Evolutionary conservation across 2,113 vertebrate genomes (phyloP), one percentile per base, ranked within the genome.

Genomic region (Dromiciops gliroides): DNA sequence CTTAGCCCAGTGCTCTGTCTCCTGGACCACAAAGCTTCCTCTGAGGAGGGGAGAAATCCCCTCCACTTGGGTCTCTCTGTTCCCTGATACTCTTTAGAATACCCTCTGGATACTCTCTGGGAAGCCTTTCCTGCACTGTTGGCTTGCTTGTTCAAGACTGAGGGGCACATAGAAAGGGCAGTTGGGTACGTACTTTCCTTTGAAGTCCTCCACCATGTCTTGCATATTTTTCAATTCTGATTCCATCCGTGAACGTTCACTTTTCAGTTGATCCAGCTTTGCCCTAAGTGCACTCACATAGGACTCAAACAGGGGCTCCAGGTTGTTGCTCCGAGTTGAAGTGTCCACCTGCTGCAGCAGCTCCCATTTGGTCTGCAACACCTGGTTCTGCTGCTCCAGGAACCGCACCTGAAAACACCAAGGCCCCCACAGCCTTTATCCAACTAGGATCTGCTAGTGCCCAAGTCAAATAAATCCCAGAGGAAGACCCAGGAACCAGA

Each of bases 151-250:
- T 48, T 31, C 16, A 51, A 83, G 0, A 9, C 90, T 28, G 26
- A 60, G 28, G n/a, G 56, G 22, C 23, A 52, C 22, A 52, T 3
- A 53, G 52, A 12, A 37, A 67, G 60, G 31, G 2, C 9, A 60
- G 56, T 31, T 60, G 56, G 10, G 12, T 67, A 9, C 99, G 98
- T 97, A 99, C 99, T 99, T 99, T 89, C 28, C 98, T 98, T 99
- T 99, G 97, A 99, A 99, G 97, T 99, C 99, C 90, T 99, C 99
- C 83, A 99, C 99, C 83, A 98, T 22, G 90, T 98, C 98, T 95
- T 99, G 99, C 98, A 99, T 99, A 98, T 99, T 99, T 97, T 95
- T 99, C 95, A 99, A 98, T 90, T 99, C 99, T n/a, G 98, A 98
- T 48, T 99, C 99, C 98, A 99, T 97, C 97, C 98, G 99, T 53